Percentiles rank a stretch among this genome's conserved stretches.
Evolutionary conservation across 2,888 invertebrate genomes (phyloP).

Genomic region (Sphinx pinastri): DNA sequence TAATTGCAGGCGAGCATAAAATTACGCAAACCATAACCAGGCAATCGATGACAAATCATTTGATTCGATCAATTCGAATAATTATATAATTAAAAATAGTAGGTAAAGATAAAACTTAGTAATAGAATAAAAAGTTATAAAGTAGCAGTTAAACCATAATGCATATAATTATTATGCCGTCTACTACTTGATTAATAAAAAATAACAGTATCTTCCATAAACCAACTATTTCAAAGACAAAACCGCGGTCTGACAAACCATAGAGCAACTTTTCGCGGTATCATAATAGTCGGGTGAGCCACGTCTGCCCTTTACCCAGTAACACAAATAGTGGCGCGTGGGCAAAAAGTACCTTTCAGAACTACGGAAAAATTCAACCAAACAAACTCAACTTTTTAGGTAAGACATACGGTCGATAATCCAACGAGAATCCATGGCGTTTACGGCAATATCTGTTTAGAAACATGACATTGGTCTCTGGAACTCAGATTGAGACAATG

Average conservation of each 20-base stretch:
- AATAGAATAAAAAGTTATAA: background rate
- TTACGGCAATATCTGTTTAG: slow-evolving; percentile 56
- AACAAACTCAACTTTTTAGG: slow-evolving; percentile 44
- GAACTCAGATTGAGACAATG: slow-evolving; percentile 54
- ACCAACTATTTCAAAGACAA: slow-evolving; percentile 45
- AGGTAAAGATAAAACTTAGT: background rate
- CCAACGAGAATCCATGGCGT: slow-evolving; percentile 35
- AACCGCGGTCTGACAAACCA: slow-evolving; percentile 47
- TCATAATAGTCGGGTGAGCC: slow-evolving; percentile 47
- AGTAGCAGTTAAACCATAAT: background rate
- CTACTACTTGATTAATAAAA: background rate
- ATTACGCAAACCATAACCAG: slow-evolving; percentile 23
- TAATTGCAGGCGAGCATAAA: slow-evolving; percentile 15
- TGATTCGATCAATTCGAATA: background rate
- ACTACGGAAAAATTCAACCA: slow-evolving; percentile 37
- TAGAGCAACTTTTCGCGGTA: slow-evolving; percentile 47
- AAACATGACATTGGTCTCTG: slow-evolving; percentile 70
- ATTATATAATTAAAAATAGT: background rate
- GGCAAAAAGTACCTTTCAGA: slow-evolving; percentile 58
- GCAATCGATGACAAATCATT: slow-evolving; percentile 12
- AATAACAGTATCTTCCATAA: slow-evolving; percentile 12
- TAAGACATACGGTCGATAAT: slow-evolving; percentile 47
- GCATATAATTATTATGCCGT: slow-evolving; percentile 1
- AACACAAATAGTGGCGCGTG: slow-evolving; percentile 67
- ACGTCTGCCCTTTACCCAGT: slow-evolving; percentile 79